phyloP scores from a whole-genome alignment of 2,888 invertebrate genomes.

The Cosmia pyralina region DNA sequence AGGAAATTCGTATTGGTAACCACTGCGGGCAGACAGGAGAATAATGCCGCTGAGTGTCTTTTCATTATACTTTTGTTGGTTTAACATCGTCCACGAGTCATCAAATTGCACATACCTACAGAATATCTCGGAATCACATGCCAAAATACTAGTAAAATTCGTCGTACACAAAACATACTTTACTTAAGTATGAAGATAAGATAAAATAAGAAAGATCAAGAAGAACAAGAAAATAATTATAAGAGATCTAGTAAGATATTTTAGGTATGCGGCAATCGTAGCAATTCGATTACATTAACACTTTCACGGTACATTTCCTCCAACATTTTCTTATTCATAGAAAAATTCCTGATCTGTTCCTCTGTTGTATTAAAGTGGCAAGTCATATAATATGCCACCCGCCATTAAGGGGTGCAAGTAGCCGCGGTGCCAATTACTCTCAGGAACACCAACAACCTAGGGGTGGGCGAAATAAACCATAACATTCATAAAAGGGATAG shows the following conservation, averaged over 20 bases:
- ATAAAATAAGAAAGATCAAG: no score
- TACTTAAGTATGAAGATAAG: no score
- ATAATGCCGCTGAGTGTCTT: not conserved
- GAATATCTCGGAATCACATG: no score
- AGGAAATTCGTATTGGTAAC: not conserved
- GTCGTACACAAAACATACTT: no score
- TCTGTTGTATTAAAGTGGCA: slow-evolving; percentile 59
- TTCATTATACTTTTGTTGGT: no score
- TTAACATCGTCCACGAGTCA: no score
- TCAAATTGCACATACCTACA: no score
- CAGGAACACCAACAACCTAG: slow-evolving; percentile 72
- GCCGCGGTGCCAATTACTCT: slow-evolving; percentile 72
- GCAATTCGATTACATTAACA: slow-evolving; percentile 14
- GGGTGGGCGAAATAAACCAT: slow-evolving; percentile 82
- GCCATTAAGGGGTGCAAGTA: slow-evolving; percentile 65
- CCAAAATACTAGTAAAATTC: no score
- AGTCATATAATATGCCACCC: slow-evolving; percentile 59
- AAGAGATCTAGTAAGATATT: no score
- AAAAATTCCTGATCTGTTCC: slow-evolving; percentile 59
- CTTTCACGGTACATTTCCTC: slow-evolving; percentile 14
- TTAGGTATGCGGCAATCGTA: not conserved
- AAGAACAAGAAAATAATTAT: no score
- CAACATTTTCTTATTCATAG: slow-evolving; percentile 51
- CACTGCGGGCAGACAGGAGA: not conserved
- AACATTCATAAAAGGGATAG: slow-evolving; percentile 87